A percentile compares a stretch with the other conserved stretches of the same genome.
These are phyloP conservation scores for Caenorhabditis sp. DNA, from an alignment of 2,888 invertebrate genomes.

Conservation along the genomic window DNA sequence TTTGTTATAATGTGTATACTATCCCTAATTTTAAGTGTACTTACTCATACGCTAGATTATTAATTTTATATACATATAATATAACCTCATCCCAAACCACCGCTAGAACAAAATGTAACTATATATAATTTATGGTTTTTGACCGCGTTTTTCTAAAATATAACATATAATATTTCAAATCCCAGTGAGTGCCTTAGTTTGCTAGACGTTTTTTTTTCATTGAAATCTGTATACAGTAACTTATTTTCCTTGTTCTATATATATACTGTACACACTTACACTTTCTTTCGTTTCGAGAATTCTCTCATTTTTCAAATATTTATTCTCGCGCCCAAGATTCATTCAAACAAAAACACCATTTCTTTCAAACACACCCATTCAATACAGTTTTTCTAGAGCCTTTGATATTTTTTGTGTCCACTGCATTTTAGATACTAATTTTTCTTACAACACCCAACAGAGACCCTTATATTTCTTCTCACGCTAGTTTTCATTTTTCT, in stretches of 20 bases:
- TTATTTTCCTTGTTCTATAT: not conserved
- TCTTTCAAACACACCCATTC: not conserved
- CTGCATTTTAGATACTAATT: slow-evolving; percentile 1
- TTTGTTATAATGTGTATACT: not conserved
- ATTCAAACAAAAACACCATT: not conserved
- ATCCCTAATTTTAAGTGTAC: not conserved
- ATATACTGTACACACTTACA: not conserved
- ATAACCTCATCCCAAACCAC: not conserved
- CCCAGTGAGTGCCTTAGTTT: slow-evolving; percentile 1
- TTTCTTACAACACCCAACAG: too few species aligned
- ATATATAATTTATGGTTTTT: not conserved
- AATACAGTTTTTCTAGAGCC: not conserved
- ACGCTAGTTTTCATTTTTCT: not conserved
- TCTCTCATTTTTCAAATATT: not conserved
- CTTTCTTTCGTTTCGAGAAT: too few species aligned
- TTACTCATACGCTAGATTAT: not conserved
- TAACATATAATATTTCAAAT: not conserved
- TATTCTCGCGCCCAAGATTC: not conserved
- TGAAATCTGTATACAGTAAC: not conserved
- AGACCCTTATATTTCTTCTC: not conserved
- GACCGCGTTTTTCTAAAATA: too few species aligned
- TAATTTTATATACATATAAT: not conserved
- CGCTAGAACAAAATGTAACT: not conserved
- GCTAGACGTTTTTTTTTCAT: not conserved
- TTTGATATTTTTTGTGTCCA: not conserved